phyloP scores from a whole-genome alignment of 2,797 vertebrate genomes.

The Percopsis omiscomaycus region DNA sequence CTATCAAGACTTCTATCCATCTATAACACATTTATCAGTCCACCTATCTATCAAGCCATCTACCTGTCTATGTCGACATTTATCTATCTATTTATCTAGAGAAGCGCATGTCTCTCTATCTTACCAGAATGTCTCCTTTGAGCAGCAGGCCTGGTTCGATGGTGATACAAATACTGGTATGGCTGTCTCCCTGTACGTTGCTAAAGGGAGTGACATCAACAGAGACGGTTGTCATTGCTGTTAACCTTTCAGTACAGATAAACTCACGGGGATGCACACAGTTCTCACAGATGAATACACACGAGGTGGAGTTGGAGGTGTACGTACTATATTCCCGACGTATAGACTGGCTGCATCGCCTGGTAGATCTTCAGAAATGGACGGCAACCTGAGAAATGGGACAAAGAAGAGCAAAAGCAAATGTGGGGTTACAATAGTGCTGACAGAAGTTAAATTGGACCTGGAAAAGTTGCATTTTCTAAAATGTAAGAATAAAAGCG shows the following conservation, averaged over 20 bases:
- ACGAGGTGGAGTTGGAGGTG: conserved; percentile 4
- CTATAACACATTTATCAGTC: neutral
- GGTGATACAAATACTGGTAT: conserved; percentile 95
- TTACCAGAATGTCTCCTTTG: conserved; percentile 95
- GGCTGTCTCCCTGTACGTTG: conserved; percentile 92
- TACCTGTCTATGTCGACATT: neutral
- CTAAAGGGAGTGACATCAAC: conserved; percentile 59
- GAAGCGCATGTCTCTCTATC: conserved; percentile 1
- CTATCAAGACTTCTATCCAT: neutral
- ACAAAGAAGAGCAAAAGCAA: neutral
- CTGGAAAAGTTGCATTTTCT: no score
- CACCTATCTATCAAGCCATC: neutral
- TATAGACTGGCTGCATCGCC: conserved; percentile 96
- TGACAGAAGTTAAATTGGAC: no score
- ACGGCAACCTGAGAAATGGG: conserved; percentile 83
- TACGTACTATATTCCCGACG: conserved; percentile 94
- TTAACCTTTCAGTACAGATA: neutral
- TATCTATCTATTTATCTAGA: neutral
- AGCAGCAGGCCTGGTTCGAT: conserved; percentile 91
- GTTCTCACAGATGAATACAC: neutral
- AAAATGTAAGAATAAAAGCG: no score
- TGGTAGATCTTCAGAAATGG: conserved; percentile 98
- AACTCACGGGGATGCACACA: conserved; percentile 8
- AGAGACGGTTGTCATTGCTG: neutral
- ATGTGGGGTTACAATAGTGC: neutral